phyloP scores from a whole-genome alignment of 2,888 invertebrate genomes.

The Cosmopolites sordidus region DNA sequence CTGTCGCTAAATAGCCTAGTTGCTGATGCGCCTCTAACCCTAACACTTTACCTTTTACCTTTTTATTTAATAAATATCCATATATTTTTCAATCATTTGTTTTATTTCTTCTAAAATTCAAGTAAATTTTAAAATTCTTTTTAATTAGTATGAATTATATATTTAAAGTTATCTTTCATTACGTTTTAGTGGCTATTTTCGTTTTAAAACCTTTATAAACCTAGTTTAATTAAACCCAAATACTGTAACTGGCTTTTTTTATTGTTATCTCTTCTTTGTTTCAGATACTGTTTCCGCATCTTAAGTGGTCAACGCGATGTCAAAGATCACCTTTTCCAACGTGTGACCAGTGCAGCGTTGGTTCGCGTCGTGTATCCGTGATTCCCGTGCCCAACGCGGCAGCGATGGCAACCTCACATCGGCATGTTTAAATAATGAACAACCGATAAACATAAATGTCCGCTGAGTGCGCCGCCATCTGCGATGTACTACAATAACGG shows the following conservation, averaged over 20 bases:
- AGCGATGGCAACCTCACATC: not conserved
- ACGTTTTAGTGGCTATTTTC: no score
- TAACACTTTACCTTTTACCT: no score
- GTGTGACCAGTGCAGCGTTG: not conserved
- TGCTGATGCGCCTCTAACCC: no score
- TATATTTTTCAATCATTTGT: no score
- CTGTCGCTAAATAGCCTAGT: no score
- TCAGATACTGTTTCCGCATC: not conserved
- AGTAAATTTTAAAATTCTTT: no score
- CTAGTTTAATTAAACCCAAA: no score
- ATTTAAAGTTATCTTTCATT: no score
- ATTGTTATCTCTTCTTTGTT: not conserved
- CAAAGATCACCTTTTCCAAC: not conserved
- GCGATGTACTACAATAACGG: conserved; percentile 31
- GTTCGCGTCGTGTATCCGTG: not conserved
- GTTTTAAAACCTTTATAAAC: no score
- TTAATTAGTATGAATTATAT: no score
- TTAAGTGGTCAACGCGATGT: not conserved
- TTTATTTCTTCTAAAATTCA: no score
- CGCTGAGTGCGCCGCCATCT: not conserved
- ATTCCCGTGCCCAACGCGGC: not conserved
- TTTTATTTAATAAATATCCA: no score
- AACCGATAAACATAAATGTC: not conserved
- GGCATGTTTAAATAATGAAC: conserved; percentile 19
- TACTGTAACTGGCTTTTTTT: not conserved